These are phyloP conservation scores for Steatornis caripensis DNA, from an alignment of 2,113 vertebrate species.

Conservation along the genomic window DNA sequence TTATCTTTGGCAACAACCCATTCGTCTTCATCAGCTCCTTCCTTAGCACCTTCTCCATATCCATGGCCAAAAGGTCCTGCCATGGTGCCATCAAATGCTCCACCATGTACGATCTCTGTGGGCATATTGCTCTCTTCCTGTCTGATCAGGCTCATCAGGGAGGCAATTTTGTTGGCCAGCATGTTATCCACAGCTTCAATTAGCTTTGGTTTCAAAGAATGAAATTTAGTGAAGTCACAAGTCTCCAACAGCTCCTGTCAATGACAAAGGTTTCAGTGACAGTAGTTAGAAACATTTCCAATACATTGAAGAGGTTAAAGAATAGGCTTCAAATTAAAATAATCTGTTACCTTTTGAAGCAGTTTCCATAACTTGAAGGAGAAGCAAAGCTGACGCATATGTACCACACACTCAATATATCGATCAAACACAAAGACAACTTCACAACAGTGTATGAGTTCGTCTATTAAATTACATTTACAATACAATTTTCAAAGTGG, in stretches of 20 bases:
- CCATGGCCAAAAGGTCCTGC: constrained; percentile 93
- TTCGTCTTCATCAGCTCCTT: constrained; percentile 89
- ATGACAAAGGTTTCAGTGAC: not conserved
- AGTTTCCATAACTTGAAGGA: not conserved
- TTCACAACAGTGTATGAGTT: not conserved
- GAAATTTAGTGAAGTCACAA: constrained; percentile 95
- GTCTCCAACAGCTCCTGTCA: constrained; percentile 87
- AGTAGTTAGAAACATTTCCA: not conserved
- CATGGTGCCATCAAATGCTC: constrained; percentile 91
- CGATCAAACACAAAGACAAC: not conserved
- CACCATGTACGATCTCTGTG: constrained; percentile 83
- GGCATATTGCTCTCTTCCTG: constrained; percentile 89
- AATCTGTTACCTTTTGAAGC: not conserved
- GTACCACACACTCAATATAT: not conserved
- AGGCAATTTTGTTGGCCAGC: constrained; percentile 88
- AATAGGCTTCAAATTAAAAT: not conserved
- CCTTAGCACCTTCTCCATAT: constrained; percentile 92
- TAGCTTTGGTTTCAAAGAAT: constrained; percentile 91
- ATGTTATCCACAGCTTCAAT: constrained; percentile 95
- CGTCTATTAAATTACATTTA: not conserved
- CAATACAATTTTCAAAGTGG: not conserved
- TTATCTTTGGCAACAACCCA: constrained; percentile 96
- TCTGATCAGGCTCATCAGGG: constrained; percentile 87
- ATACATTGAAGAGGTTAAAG: not conserved
- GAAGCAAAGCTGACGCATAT: not conserved